Base-by-base conservation (phyloP, 2,113 vertebrate species). In the Antigone vipio region DNA sequence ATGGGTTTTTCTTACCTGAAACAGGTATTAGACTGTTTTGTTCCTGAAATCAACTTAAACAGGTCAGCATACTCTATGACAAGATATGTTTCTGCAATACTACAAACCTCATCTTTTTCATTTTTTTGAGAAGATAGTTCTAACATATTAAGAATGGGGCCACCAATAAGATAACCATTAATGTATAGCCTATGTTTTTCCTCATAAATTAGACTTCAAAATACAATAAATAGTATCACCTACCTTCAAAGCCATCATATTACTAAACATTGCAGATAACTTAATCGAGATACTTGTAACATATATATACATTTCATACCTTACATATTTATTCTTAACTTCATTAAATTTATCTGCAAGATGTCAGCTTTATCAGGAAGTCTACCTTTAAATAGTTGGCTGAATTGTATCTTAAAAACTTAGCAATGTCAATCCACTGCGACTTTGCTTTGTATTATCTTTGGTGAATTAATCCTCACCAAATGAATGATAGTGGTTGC, bases 401-500 rank as follows among this genome's bases (percentile, higher is more conserved):
- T 42, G 52, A 93, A 56, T 9, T 69, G 3, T 42, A 47, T 35
- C 17, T 2, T 85, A 44, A 85, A 91, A 92, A 34, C 2, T 58
- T 59, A 76, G 20, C 52, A 81, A 52, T 66, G 34, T 74, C 81
- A 63, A 20, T 75, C 11, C 30, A 52, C 11, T 2, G 4, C 22
- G 56, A 20, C 8, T 50, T 27, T 44, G 26, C 47, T 87, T 78
- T 89, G 8, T 58, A 45, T 62, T 88, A 50, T 34, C 15, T 85
- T 82, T 69, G 47, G 34, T 76, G 56, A 92, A 82, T 72, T 95
- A 96, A 93, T 92, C 21, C 72, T 95, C 73, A 80, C 14, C 64
- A 86, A 92, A 92, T 80, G 40, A 95, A 66, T 83, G 7, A 56
- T 7, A 82, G 69, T 44, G 32, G 13, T 85, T 76, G 67, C 13